These are phyloP conservation scores for Urocitellus parryii DNA, from an alignment of 2,113 vertebrate species.

Conservation along the genomic window DNA sequence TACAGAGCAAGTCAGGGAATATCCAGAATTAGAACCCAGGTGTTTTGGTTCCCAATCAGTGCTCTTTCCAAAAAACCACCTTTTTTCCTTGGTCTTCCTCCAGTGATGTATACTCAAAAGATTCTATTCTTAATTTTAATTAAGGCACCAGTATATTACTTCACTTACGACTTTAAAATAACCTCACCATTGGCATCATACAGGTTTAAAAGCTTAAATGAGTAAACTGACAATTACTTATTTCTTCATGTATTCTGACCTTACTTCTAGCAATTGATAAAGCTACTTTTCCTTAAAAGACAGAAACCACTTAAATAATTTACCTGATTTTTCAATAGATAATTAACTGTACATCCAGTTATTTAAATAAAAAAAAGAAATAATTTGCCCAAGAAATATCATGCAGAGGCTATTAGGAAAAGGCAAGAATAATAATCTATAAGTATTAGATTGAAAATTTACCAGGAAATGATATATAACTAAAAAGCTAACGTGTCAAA, in stretches of 20 bases:
- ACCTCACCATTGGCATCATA: neutral
- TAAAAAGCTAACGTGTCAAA: neutral
- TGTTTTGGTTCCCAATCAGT: neutral
- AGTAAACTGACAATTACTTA: neutral
- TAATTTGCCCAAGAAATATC: neutral
- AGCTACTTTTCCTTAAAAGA: constrained; percentile 29
- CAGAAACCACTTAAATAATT: constrained; percentile 18
- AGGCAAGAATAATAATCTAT: neutral
- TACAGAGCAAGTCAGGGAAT: neutral
- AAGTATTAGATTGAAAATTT: neutral
- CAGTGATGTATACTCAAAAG: neutral
- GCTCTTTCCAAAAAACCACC: neutral
- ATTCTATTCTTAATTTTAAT: neutral
- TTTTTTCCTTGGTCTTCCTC: constrained; percentile 9
- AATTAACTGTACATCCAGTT: neutral
- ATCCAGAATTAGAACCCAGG: neutral
- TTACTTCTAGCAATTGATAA: constrained; percentile 3
- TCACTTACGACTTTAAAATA: constrained; percentile 53
- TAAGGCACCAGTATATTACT: neutral
- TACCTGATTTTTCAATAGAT: constrained; percentile 56
- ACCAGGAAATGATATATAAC: neutral
- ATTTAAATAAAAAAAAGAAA: constrained; percentile 37
- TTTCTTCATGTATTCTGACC: neutral
- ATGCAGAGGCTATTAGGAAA: constrained; percentile 37
- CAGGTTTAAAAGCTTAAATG: constrained; percentile 41